These are phyloP conservation scores for Sus cebifrons DNA, from an alignment of 2,797 vertebrate genomes.

Conservation along the genomic window DNA sequence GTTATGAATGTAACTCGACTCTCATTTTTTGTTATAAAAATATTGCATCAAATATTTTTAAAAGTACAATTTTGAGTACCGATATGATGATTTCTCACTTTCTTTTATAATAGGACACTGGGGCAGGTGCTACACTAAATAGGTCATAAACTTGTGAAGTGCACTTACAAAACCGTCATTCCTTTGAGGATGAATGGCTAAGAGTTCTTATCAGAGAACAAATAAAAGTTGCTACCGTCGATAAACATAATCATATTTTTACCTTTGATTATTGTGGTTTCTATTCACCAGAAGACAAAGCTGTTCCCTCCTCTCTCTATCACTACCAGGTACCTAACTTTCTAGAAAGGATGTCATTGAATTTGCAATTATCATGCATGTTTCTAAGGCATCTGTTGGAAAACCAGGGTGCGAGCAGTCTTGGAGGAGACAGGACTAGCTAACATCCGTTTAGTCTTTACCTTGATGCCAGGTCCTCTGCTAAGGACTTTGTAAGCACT, in stretches of 20 bases:
- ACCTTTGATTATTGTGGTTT: background rate
- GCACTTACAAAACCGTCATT: background rate
- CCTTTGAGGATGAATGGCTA: background rate
- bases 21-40: background rate
- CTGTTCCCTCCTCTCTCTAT: background rate
- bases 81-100: background rate
- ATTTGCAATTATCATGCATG: constrained; percentile 6
- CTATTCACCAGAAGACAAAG: background rate
- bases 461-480: constrained; percentile 6
- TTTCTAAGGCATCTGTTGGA: background rate
- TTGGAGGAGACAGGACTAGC: background rate
- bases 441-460: constrained; percentile 34
- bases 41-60: background rate
- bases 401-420: background rate
- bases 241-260: background rate
- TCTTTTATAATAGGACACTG: constrained; percentile 6
- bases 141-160: constrained; percentile 39
- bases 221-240: constrained; percentile 16
- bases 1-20: background rate
- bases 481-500: background rate
- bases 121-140: background rate
- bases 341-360: background rate
- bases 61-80: background rate
- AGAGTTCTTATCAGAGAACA: constrained; percentile 2
- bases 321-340: constrained; percentile 1